A percentile compares a stretch with the other conserved stretches of the same genome.
Evolutionary conservation across 23 tunicate species (phyloP).

Genomic region (Styela plicata): DNA sequence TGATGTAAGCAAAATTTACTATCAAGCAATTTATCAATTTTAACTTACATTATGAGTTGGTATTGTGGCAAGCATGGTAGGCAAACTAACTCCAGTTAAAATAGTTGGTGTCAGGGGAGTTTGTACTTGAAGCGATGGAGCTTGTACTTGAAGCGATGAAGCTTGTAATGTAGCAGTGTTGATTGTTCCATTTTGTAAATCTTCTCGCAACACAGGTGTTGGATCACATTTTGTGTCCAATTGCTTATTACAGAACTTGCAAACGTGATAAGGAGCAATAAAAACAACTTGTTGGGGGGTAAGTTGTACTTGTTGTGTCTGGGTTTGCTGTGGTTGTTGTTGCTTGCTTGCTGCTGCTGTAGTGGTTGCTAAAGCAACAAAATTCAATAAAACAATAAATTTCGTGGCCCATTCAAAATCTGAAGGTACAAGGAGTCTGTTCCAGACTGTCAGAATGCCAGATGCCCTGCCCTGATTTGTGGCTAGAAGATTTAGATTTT

Average conservation of each 20-base stretch:
- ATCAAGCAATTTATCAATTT: too few species aligned
- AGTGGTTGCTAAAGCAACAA: too few species aligned
- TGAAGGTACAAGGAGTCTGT: too few species aligned
- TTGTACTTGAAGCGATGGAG: conserved; percentile 19
- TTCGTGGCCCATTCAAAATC: too few species aligned
- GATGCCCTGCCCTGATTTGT: too few species aligned
- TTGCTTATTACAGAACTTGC: conserved; percentile 94
- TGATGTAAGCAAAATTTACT: too few species aligned
- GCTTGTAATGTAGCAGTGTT: background rate
- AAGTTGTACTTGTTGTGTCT: conserved; percentile 28
- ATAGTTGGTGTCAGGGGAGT: conserved; percentile 22
- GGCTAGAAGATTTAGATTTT: too few species aligned
- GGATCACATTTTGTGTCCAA: conserved; percentile 81
- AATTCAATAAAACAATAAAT: too few species aligned
- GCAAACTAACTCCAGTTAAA: conserved; percentile 8
- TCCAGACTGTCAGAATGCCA: too few species aligned
- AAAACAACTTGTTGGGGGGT: conserved; percentile 62
- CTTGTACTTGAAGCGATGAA: conserved; percentile 17
- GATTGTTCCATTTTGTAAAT: conserved; percentile 17
- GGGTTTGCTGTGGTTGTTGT: background rate
- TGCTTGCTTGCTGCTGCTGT: too few species aligned
- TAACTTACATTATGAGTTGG: conserved; percentile 26
- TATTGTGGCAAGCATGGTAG: conserved; percentile 19
- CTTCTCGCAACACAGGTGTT: conserved; percentile 31
- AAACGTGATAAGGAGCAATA: conserved; percentile 79